Evolutionary conservation across 1,140 invertebrate genomes (phyloP).

Genomic region (Leptoteleia sp.): DNA sequence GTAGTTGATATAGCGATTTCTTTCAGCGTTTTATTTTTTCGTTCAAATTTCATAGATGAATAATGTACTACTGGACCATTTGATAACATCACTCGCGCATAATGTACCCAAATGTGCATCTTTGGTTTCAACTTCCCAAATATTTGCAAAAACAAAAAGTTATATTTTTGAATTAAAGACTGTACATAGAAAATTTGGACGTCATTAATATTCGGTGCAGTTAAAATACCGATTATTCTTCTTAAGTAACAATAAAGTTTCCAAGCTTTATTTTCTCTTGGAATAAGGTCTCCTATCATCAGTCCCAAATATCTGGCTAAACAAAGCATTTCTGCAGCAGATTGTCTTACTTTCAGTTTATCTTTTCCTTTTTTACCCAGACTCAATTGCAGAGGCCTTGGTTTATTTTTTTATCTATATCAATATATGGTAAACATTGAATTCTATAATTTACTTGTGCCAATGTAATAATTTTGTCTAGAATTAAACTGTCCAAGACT

Average conservation of each 20-base stretch:
- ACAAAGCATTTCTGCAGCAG: conserved; percentile 55
- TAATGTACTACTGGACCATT: conserved; percentile 61
- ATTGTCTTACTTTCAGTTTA: conserved; percentile 58
- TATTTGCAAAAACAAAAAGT: conserved; percentile 32
- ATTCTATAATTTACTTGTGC: conserved; percentile 50
- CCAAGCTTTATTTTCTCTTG: conserved; percentile 22
- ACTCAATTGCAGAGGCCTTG: conserved; percentile 19
- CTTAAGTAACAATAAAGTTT: conserved; percentile 35
- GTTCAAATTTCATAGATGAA: conserved; percentile 50
- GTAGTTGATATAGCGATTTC: conserved; percentile 11
- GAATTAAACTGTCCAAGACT: conserved; percentile 35
- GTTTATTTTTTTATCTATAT: conserved; percentile 47
- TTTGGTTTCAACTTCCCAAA: conserved; percentile 55
- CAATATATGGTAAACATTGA: conserved; percentile 34
- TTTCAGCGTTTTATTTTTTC: conserved; percentile 56
- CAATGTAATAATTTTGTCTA: conserved; percentile 45
- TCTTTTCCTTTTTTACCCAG: conserved; percentile 18
- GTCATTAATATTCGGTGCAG: conserved; percentile 23
- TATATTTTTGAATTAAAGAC: conserved; percentile 32
- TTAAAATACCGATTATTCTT: conserved; percentile 33
- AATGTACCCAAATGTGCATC: conserved; percentile 55
- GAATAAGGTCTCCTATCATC: conserved; percentile 44
- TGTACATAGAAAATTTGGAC: conserved; percentile 26
- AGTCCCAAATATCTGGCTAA: conserved; percentile 43
- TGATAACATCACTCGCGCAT: conserved; percentile 33